A percentile compares a stretch with the other conserved stretches of the same genome.
These are phyloP conservation scores for Sporophila hypoxantha DNA, from an alignment of 2,113 vertebrate genomes.

Conservation along the genomic window DNA sequence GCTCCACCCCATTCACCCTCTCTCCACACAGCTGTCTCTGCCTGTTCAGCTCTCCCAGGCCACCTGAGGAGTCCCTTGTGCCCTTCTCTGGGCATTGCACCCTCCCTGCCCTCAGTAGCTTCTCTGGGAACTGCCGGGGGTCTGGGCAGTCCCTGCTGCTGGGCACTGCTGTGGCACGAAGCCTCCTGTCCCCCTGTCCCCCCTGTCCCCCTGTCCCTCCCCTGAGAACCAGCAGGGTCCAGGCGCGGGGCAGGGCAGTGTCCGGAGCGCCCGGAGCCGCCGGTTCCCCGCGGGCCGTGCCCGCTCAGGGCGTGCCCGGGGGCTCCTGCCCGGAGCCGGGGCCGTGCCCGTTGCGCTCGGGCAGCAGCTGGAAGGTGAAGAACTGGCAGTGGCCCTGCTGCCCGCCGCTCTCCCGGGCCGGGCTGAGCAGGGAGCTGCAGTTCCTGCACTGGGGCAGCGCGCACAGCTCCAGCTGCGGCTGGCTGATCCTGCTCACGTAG, in stretches of 20 bases:
- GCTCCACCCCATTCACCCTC: neutral
- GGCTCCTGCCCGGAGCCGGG: neutral
- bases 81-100: neutral
- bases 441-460: constrained; percentile 71
- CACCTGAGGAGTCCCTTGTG: neutral
- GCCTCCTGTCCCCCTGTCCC: neutral
- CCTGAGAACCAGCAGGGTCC: neutral
- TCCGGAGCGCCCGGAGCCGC: neutral
- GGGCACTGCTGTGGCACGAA: neutral
- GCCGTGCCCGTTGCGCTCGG: constrained; percentile 43
- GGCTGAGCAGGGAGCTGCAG: constrained; percentile 68
- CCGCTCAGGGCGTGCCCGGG: constrained; percentile 1
- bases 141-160: neutral
- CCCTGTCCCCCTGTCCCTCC: neutral
- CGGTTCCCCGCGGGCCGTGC: neutral
- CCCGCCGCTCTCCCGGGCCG: constrained; percentile 18
- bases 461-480: constrained; percentile 74
- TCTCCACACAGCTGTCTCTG: neutral
- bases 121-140: neutral
- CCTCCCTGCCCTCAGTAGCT: constrained; percentile 28
- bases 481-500: constrained; percentile 72
- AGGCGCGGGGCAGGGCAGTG: rapidly evolving
- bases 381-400: constrained; percentile 21
- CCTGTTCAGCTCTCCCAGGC: neutral
- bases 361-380: constrained; percentile 59